Evolutionary conservation across 2,888 invertebrate species (phyloP).

Genomic region (Erpobdella octoculata): DNA sequence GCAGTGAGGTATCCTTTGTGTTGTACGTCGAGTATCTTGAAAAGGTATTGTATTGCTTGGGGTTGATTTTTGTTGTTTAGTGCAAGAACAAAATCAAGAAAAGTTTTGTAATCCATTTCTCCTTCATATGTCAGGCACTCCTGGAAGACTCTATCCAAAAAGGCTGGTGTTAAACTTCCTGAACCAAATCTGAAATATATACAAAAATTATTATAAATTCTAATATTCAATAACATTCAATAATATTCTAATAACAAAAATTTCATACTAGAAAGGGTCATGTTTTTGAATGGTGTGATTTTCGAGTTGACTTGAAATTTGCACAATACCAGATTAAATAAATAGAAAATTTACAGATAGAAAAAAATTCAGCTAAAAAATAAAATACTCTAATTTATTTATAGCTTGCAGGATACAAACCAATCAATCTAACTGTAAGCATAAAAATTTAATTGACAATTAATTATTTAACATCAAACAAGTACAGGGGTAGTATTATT

Average conservation of each 20-base stretch:
- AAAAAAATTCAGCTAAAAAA: too few species aligned
- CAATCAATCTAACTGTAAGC: too few species aligned
- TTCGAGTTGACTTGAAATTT: too few species aligned
- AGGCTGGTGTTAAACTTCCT: constrained; percentile 80
- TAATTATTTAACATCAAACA: too few species aligned
- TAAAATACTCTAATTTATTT: too few species aligned
- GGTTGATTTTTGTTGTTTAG: constrained; percentile 84
- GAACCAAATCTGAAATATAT: constrained; percentile 62
- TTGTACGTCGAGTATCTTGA: constrained; percentile 81
- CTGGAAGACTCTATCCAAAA: constrained; percentile 84
- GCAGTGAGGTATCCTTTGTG: constrained; percentile 77
- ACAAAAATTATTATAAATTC: not conserved
- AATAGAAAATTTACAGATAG: not conserved
- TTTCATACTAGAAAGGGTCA: not conserved
- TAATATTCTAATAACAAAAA: too few species aligned
- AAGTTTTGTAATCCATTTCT: constrained; percentile 80
- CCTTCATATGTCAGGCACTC: constrained; percentile 83
- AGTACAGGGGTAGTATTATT: too few species aligned
- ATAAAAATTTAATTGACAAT: too few species aligned
- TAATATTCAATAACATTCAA: constrained; percentile 1
- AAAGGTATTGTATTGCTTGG: constrained; percentile 81
- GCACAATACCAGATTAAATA: too few species aligned
- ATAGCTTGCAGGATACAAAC: too few species aligned
- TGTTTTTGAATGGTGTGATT: not conserved
- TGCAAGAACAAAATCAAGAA: constrained; percentile 84